Conservation (phyloP, 2,888 invertebrate genomes). For the Plebejus melissa region DNA sequence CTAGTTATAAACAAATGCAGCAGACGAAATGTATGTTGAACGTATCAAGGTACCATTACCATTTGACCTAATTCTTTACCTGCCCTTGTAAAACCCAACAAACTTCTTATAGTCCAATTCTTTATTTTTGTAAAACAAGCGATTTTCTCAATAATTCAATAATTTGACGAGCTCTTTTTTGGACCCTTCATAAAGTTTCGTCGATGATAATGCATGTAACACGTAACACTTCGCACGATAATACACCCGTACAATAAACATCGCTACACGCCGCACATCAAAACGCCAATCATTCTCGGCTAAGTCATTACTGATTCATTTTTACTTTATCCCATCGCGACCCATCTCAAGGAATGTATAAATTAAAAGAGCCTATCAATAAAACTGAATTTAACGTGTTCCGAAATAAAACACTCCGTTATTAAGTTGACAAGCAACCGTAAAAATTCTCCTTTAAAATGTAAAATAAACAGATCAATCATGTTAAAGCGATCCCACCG, state of each 20-base stretch:
- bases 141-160: too few relatives aligned
- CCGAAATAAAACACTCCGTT: conserved; percentile 77
- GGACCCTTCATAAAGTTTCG: neutral
- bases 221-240: conserved; percentile 1
- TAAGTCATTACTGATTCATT: conserved; percentile 46
- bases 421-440: conserved; percentile 79
- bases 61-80: too few relatives aligned
- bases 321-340: conserved; percentile 44
- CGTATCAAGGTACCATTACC: too few relatives aligned
- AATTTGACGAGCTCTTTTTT: neutral
- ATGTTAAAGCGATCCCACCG: conserved; percentile 78
- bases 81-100: too few relatives aligned
- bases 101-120: too few relatives aligned
- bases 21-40: too few relatives aligned
- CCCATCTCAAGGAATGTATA: conserved; percentile 59
- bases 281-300: conserved; percentile 44
- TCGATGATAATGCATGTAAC: conserved; percentile 20
- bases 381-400: conserved; percentile 75
- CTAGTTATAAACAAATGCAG: too few relatives aligned
- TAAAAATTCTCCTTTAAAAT: conserved; percentile 79
- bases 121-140: too few relatives aligned
- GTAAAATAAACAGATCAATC: conserved; percentile 80
- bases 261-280: conserved; percentile 37
- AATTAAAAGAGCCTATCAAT: conserved; percentile 76
- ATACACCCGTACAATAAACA: conserved; percentile 17